Percentiles rank a stretch among this genome's conserved stretches.
Conservation (phyloP, 2,888 invertebrate genomes). For the Leistus spinibarbis region DNA sequence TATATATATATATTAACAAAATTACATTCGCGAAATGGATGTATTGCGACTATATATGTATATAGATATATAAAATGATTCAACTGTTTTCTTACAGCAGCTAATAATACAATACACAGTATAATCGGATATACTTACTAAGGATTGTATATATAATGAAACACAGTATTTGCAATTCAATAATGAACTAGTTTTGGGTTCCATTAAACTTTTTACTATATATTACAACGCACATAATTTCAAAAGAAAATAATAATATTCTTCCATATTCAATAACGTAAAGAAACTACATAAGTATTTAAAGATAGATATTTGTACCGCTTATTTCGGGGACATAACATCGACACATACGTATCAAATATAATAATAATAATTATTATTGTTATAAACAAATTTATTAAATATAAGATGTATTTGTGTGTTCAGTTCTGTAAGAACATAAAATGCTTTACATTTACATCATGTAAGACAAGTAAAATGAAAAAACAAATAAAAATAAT, state of each 20-base stretch:
- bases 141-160: not conserved
- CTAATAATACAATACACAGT: conserved; percentile 5
- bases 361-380: conserved; percentile 14
- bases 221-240: conserved; percentile 38
- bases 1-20: too few relatives aligned
- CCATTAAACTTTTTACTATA: conserved; percentile 20
- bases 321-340: conserved; percentile 25
- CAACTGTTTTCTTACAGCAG: conserved; percentile 19
- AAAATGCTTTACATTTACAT: conserved; percentile 36
- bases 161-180: conserved; percentile 9
- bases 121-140: not conserved
- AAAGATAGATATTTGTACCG: conserved; percentile 29
- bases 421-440: conserved; percentile 39
- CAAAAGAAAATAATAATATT: conserved; percentile 34
- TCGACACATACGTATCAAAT: conserved; percentile 38
- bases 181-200: conserved; percentile 12
- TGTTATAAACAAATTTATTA: conserved; percentile 10
- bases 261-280: conserved; percentile 32
- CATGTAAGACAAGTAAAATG: conserved; percentile 27
- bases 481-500: conserved; percentile 22
- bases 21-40: too few relatives aligned
- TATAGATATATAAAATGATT: too few relatives aligned
- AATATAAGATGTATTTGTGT: conserved; percentile 30
- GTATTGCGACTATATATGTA: too few relatives aligned
- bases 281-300: conserved; percentile 13